Evolutionary conservation across 2,888 invertebrate species (phyloP).

Genomic region (Deilephila porcellus): DNA sequence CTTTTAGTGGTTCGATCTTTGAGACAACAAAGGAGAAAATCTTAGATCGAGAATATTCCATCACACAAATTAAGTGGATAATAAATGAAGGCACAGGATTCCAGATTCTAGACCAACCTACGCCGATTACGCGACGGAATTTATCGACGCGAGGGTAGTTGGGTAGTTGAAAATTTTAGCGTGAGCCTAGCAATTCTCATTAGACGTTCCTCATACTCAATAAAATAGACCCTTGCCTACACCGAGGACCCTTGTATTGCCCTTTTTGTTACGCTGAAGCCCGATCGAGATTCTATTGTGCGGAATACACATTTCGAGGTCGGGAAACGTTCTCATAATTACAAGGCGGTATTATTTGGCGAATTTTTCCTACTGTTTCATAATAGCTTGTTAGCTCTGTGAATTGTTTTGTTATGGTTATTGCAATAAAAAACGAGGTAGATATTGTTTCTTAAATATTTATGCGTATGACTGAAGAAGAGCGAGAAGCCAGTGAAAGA

Average conservation of each 20-base stretch:
- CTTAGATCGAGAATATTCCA: background rate
- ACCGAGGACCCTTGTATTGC: constrained; percentile 11
- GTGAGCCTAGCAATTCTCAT: constrained; percentile 39
- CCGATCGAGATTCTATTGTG: constrained; percentile 30
- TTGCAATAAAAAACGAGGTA: background rate
- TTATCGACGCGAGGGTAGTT: constrained; percentile 31
- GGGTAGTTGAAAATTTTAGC: constrained; percentile 37
- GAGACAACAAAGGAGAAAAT: background rate
- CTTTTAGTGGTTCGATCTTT: background rate
- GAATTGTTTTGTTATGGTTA: background rate
- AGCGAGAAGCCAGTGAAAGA: too few relatives aligned
- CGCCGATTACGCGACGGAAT: constrained; percentile 23
- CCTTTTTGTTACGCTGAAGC: constrained; percentile 24
- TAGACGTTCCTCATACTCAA: constrained; percentile 43
- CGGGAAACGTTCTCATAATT: constrained; percentile 16
- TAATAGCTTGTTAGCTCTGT: background rate
- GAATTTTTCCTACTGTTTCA: constrained; percentile 7
- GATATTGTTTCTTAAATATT: background rate
- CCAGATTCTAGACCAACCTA: constrained; percentile 5
- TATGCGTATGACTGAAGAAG: background rate
- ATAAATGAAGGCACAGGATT: constrained; percentile 24
- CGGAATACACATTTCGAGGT: constrained; percentile 15
- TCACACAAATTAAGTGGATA: constrained; percentile 17
- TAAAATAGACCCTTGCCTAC: constrained; percentile 33
- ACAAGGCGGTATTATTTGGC: background rate